Conservation (phyloP, 2,113 vertebrate species). For the Melanerpes formicivorus region DNA sequence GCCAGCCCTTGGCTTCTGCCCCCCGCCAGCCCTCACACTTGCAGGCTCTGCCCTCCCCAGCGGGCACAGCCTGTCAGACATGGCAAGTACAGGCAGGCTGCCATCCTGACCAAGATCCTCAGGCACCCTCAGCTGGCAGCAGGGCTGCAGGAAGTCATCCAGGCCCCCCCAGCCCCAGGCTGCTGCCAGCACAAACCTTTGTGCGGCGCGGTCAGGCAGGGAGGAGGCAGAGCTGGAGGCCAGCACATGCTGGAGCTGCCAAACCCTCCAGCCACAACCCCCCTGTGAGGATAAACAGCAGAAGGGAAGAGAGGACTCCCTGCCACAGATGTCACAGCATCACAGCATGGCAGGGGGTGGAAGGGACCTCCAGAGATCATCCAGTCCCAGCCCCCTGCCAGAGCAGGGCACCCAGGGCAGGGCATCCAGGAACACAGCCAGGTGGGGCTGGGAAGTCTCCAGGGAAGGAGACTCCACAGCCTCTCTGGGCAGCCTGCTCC, state of each 20-base stretch:
- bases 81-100: background rate
- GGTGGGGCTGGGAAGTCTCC: too few relatives aligned
- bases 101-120: background rate
- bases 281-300: slow-evolving; percentile 19
- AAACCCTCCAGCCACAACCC: background rate
- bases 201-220: background rate
- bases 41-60: background rate
- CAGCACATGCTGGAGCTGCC: background rate
- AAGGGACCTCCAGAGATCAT: too few relatives aligned
- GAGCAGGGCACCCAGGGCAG: too few relatives aligned
- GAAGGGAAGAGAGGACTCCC: background rate
- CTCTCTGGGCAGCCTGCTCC: too few relatives aligned
- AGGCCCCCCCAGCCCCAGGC: background rate
- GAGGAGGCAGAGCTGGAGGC: background rate
- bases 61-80: background rate
- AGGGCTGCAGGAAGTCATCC: background rate
- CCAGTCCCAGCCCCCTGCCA: too few relatives aligned
- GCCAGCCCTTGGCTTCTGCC: background rate
- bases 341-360: too few relatives aligned
- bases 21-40: background rate
- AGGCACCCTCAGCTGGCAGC: background rate
- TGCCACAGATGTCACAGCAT: background rate
- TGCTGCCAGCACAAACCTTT: slow-evolving; percentile 7
- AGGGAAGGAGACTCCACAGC: too few relatives aligned
- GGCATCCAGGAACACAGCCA: too few relatives aligned